Conservation (phyloP, 2,797 vertebrate species). For the Mormyrops attenuatus region DNA sequence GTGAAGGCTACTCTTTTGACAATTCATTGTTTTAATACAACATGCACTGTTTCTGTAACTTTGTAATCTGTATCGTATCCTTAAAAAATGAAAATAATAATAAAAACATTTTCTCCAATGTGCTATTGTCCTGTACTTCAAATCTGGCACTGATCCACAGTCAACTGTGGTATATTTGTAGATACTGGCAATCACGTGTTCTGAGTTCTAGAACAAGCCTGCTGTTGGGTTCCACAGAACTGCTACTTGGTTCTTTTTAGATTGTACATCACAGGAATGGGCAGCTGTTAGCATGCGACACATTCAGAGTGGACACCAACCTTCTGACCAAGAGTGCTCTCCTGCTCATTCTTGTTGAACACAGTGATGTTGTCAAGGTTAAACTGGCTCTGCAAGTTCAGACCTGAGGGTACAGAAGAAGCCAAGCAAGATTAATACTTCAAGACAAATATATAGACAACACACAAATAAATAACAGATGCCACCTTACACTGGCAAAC, state of each 20-base stretch:
- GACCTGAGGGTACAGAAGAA: conserved; percentile 57
- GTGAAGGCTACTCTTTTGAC: background rate
- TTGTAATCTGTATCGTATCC: background rate
- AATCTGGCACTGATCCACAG: background rate
- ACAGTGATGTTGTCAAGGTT: conserved; percentile 96
- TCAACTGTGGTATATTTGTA: background rate
- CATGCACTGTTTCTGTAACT: background rate
- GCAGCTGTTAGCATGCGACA: background rate
- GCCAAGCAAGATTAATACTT: background rate
- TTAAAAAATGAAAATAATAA: background rate
- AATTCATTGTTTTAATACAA: background rate
- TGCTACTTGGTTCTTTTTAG: background rate
- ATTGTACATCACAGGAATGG: background rate
- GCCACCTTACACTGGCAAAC: background rate
- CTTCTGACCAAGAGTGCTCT: conserved; percentile 93
- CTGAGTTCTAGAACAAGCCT: background rate
- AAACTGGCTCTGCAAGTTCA: conserved; percentile 97
- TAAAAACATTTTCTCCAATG: background rate
- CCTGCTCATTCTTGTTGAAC: conserved; percentile 95
- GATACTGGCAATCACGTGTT: background rate
- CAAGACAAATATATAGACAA: background rate
- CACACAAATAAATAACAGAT: background rate
- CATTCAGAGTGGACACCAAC: conserved; percentile 51
- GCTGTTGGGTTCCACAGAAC: background rate
- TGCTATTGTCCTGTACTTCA: background rate